phyloP scores from a whole-genome alignment of 2,888 invertebrate genomes.

The Melanargia galathea region DNA sequence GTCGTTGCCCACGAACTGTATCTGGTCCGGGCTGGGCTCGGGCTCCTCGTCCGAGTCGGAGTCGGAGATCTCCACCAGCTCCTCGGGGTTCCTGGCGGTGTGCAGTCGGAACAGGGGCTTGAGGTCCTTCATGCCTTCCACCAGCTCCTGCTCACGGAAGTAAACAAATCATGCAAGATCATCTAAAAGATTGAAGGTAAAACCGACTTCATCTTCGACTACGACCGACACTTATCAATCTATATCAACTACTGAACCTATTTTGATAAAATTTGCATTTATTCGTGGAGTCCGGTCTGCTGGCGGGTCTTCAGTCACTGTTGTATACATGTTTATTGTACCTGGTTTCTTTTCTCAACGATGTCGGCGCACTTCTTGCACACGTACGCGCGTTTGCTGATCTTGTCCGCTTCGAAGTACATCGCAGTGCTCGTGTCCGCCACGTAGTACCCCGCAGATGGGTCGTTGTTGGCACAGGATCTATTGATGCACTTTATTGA shows the following conservation, averaged over 20 bases:
- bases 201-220: too few relatives aligned
- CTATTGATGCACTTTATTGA: slow-evolving; percentile 78
- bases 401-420: slow-evolving; percentile 65
- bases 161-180: too few relatives aligned
- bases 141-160: slow-evolving; percentile 50
- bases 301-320: too few relatives aligned
- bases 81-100: slow-evolving; percentile 49
- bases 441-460: slow-evolving; percentile 49
- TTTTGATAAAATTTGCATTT: too few relatives aligned
- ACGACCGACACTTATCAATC: too few relatives aligned
- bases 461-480: slow-evolving; percentile 65
- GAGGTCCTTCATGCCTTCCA: slow-evolving; percentile 57
- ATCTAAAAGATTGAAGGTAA: too few relatives aligned
- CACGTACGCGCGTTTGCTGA: slow-evolving; percentile 47
- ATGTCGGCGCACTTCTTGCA: slow-evolving; percentile 50
- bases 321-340: slow-evolving; percentile 32
- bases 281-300: too few relatives aligned
- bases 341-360: slow-evolving; percentile 56
- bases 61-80: slow-evolving; percentile 74
- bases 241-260: too few relatives aligned
- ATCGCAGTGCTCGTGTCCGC: slow-evolving; percentile 66
- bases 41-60: slow-evolving; percentile 70
- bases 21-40: slow-evolving; percentile 36
- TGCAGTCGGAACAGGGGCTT: slow-evolving; percentile 58
- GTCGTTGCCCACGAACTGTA: slow-evolving; percentile 50